Evolutionary conservation across 2,113 vertebrate genomes (phyloP).

Genomic region (Vidua chalybeata): DNA sequence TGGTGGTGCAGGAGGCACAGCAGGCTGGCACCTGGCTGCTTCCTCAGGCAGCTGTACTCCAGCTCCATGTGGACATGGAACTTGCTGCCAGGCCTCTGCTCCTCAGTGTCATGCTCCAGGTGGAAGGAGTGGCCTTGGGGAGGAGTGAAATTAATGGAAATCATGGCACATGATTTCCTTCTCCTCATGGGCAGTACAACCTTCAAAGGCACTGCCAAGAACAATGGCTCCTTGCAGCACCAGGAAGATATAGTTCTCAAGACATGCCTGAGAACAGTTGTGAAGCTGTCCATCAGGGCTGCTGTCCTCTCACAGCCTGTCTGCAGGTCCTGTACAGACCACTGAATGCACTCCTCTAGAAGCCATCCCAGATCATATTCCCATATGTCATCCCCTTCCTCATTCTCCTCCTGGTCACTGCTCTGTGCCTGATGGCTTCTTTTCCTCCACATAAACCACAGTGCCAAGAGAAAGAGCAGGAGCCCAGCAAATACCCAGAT

Average conservation of each 20-base stretch:
- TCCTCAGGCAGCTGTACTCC: not conserved
- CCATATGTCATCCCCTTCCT: rapidly evolving
- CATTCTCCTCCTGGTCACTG: not conserved
- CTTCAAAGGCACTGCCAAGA: not conserved
- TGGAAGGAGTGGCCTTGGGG: not conserved
- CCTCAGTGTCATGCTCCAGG: rapidly evolving
- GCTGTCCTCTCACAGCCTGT: too few species aligned
- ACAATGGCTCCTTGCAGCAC: not conserved
- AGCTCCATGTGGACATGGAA: rapidly evolving
- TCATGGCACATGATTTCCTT: rapidly evolving
- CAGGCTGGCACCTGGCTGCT: rapidly evolving
- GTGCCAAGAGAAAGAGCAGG: not conserved
- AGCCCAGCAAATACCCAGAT: not conserved
- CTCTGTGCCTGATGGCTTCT: not conserved
- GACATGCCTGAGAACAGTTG: rapidly evolving
- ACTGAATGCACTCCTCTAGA: rapidly evolving
- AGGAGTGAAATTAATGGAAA: not conserved
- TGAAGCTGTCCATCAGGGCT: not conserved
- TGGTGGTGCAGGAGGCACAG: not conserved
- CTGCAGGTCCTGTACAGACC: rapidly evolving
- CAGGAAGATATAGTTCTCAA: not conserved
- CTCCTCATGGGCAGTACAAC: not conserved
- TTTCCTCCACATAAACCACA: not conserved
- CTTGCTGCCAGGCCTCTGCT: not conserved
- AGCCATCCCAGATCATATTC: not conserved